Evolutionary conservation across 2,888 invertebrate species (phyloP).

Genomic region (Protophormia terraenovae): DNA sequence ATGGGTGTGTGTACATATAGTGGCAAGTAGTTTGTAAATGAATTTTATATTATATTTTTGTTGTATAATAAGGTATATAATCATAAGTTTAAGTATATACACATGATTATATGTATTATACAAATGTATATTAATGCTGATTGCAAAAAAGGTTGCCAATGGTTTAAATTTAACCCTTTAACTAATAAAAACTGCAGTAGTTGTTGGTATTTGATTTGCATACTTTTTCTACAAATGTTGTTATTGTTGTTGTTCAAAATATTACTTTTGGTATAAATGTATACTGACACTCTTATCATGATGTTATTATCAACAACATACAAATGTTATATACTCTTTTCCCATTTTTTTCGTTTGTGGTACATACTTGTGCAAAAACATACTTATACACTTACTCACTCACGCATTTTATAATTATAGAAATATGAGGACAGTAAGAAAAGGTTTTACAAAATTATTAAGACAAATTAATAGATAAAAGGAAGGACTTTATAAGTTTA

Average conservation of each 20-base stretch:
- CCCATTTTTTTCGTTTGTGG: not conserved
- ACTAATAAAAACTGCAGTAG: conserved; percentile 60
- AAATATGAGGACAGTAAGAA: not conserved
- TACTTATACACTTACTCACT: conserved; percentile 27
- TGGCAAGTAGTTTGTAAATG: conserved; percentile 13
- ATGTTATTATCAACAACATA: conserved; percentile 32
- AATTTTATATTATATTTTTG: not conserved
- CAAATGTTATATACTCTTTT: conserved; percentile 21
- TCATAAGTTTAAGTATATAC: not conserved
- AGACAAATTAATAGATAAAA: too few species aligned
- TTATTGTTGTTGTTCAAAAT: conserved; percentile 3
- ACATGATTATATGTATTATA: not conserved
- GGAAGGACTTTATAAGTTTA: too few species aligned
- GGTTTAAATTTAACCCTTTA: conserved; percentile 37
- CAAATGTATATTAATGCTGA: conserved; percentile 12
- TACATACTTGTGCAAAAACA: not conserved
- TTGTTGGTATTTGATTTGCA: too few species aligned
- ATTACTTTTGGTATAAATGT: conserved; percentile 7
- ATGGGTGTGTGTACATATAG: not conserved
- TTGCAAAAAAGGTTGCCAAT: conserved; percentile 9
- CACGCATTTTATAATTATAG: not conserved
- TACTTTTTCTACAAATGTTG: too few species aligned
- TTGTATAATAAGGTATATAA: conserved; percentile 7
- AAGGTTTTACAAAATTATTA: not conserved
- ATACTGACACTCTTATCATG: conserved; percentile 39